Conservation (phyloP, 2,113 vertebrate genomes). For the Talpa occidentalis region DNA sequence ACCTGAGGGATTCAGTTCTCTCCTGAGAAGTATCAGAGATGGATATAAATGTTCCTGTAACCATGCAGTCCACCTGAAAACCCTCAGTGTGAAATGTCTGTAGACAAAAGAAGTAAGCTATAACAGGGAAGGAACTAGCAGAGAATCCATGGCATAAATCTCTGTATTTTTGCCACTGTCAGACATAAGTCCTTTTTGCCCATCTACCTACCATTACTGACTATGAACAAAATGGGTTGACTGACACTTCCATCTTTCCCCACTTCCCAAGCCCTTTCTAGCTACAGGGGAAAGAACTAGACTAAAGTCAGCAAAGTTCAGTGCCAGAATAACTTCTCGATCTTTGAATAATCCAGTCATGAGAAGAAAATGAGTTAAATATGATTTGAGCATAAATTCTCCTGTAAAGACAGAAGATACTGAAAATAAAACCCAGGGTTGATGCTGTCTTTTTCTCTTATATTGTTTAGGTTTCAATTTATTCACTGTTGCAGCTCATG, state of each 20-base stretch:
- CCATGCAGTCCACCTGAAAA: neutral
- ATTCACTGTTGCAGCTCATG: conserved; percentile 86
- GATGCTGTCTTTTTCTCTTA: conserved; percentile 44
- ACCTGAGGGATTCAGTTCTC: neutral
- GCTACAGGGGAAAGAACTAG: neutral
- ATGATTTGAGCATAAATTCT: neutral
- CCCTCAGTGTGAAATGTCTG: neutral
- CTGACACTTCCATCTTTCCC: neutral
- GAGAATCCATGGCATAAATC: neutral
- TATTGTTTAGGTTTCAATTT: conserved; percentile 84
- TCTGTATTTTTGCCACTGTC: neutral
- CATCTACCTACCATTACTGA: accelerated
- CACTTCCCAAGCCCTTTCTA: neutral
- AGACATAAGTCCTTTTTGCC: neutral
- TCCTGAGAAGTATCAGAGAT: neutral
- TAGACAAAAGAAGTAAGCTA: neutral
- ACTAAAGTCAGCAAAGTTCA: neutral
- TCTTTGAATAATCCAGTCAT: neutral
- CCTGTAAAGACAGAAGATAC: neutral
- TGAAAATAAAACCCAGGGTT: neutral
- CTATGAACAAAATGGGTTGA: neutral
- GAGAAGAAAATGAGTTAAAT: neutral
- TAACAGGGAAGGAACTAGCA: too few relatives aligned
- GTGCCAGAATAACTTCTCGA: neutral
- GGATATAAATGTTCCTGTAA: neutral